Base-by-base conservation (phyloP, 2,888 invertebrate genomes). In the Seladonia tumulorum region DNA sequence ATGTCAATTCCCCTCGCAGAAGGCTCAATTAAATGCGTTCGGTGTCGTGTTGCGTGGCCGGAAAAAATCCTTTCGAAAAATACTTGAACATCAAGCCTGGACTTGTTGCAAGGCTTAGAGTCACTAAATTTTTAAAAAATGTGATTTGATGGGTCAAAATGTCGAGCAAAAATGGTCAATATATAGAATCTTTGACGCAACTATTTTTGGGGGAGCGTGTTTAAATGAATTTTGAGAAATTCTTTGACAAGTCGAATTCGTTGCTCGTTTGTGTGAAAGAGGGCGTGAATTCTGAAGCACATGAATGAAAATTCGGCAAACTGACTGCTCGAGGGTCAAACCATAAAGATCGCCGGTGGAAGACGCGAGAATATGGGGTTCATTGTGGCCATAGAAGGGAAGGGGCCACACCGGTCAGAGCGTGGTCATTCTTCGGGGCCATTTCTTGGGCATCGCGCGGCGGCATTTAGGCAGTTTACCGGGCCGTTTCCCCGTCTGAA, bases 391-490 rank as follows among this genome's bases (percentile, higher is more conserved):
- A 45, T 10, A 81, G 83, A 83, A 83, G 14, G 14, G 18, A 66
- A 63, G 25, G 25, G 42, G 42, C 12, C 39, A 57, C 82, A 73
- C 75, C 79, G 87, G 84, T 82, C 81, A 76, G 74, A 76, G 74
- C 84, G 82, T 87, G 88, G 82, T 87, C 89, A 86, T 87, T 91
- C 89, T 87, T 88, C 85, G 75, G 88, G 87, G 88, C 87, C 90
- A 91, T 93, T 93, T 89, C 93, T 93, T 92, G 90, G 86, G 89
- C 90, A 93, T 93, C 89, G 90, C 89, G 90, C 89, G 82, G 83
- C 80, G 89, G 90, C 91, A 92, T 93, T 93, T 93, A 92, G 90
- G 87, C 85, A 89, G 90, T 92, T 92, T 90, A 91, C 89, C 89
- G 84, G 90, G 83, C 85, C 90, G 87, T 92, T 92, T 93, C 90